phyloP scores from a whole-genome alignment of 2,113 vertebrate species.

The Podarcis raffonei region DNA sequence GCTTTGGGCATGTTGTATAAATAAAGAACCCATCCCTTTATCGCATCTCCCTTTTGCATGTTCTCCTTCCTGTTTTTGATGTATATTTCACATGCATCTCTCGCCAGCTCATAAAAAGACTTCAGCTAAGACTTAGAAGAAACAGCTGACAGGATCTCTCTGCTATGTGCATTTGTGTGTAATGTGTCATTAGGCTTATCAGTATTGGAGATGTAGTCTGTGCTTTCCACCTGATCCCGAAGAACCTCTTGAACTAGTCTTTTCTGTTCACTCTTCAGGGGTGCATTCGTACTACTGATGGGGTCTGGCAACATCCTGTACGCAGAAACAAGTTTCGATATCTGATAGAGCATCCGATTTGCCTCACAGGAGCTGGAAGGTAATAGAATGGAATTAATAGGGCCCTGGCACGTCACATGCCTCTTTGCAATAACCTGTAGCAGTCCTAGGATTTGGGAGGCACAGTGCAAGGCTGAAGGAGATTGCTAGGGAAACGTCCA shows the following conservation, averaged over 20 bases:
- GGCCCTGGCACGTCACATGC: not conserved
- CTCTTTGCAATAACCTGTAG: not conserved
- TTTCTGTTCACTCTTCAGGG: slow-evolving; percentile 67
- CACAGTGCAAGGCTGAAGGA: not conserved
- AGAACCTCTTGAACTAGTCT: not conserved
- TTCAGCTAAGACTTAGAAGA: not conserved
- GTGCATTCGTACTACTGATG: slow-evolving; percentile 72
- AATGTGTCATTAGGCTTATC: not conserved
- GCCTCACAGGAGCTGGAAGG: slow-evolving; percentile 84
- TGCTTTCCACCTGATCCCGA: slow-evolving; percentile 1
- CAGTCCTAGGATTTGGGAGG: not conserved
- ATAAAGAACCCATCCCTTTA: no score
- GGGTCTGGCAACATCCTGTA: slow-evolving; percentile 84
- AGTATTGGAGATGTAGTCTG: not conserved
- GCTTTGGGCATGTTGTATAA: no score
- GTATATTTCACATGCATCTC: no score
- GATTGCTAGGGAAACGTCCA: no score
- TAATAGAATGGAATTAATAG: slow-evolving; percentile 51
- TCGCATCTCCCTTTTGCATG: no score
- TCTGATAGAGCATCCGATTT: slow-evolving; percentile 84
- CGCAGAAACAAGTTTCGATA: slow-evolving; percentile 81
- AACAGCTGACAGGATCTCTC: not conserved
- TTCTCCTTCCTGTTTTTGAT: no score
- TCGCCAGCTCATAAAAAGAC: no score
- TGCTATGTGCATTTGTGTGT: not conserved